phyloP scores from a whole-genome alignment of 2,797 vertebrate species.

The Aeoliscus strigatus region DNA sequence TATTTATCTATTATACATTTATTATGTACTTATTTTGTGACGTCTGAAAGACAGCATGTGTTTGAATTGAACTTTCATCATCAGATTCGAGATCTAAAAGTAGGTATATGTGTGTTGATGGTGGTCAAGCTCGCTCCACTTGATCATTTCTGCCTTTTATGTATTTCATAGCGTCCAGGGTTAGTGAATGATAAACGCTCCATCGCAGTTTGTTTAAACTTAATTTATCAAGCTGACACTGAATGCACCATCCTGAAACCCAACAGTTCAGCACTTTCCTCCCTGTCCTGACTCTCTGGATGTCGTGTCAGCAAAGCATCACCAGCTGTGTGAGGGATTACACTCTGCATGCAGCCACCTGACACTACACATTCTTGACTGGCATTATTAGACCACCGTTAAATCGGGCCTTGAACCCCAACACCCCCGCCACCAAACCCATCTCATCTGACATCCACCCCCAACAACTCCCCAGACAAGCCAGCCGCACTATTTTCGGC shows the following conservation, averaged over 20 bases:
- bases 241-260: conserved; percentile 8
- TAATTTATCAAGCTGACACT: conserved; percentile 51
- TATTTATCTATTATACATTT: too few species aligned
- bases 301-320: conserved; percentile 58
- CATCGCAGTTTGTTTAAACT: conserved; percentile 35
- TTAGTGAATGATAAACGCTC: conserved; percentile 25
- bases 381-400: conserved; percentile 43
- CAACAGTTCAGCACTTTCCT: conserved; percentile 55
- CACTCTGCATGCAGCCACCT: conserved; percentile 29
- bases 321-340: conserved; percentile 62
- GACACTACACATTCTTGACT: conserved; percentile 44
- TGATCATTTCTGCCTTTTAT: too few species aligned
- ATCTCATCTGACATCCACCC: conserved; percentile 37
- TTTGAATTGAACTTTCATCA: too few species aligned
- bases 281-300: conserved; percentile 39
- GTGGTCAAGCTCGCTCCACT: too few species aligned
- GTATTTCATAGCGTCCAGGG: background rate
- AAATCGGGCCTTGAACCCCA: conserved; percentile 30
- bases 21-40: too few species aligned
- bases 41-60: too few species aligned
- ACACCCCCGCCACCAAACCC: conserved; percentile 1
- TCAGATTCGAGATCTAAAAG: too few species aligned
- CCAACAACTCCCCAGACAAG: conserved; percentile 35
- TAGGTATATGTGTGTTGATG: too few species aligned
- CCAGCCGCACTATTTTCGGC: conserved; percentile 53